Base-by-base conservation (phyloP, 2,113 vertebrate genomes). In the Solenodon paradoxus region DNA sequence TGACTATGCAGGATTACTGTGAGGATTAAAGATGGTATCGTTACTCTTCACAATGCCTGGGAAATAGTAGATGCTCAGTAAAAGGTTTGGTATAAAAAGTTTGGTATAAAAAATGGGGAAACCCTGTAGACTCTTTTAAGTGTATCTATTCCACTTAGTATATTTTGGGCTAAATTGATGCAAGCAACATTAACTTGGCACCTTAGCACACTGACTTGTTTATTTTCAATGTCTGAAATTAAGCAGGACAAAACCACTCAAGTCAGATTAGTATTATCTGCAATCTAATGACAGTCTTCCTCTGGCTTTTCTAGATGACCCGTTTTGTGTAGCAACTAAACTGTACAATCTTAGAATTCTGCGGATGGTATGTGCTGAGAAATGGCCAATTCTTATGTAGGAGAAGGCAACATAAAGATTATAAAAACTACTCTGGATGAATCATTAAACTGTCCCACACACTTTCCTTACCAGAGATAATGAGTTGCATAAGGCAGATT, bases 381-480 rank as follows among this genome's bases (percentile, higher is more conserved):
- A 88, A 51, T 68, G 84, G n/a, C 77, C 30, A 85, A 30, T 81
- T 92, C 92, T 90, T 61, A 63, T 80, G 24, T 32, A 78, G 84
- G 72, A 88, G 38, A 96, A 88, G 66, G 45, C 84, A 64, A 30
- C 17, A 80, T 45, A n/a, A 95, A 95, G 85, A 83, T 88, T 80
- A 20, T 64, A 55, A 95, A 96, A 78, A 55, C 68, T 93, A 26
- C 71, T 88, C 42, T 93, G 74, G 53, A 93, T 92, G 77, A 92
- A 81, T 94, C 71, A 32, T 93, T 92, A 87, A 87, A 95, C 83
- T 96, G 79, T 93, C 94, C 80, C 22, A 3, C 45, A 87, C 96
- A 92, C 92, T 47, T 47, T 89, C 71, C 82, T 74, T 86, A 59
- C 61, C 35, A 80, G 53, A 88, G 61, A 90, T 88, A 90, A 93